phyloP scores from a whole-genome alignment of 2,113 vertebrate genomes.

The Sphyrna mokarran region DNA sequence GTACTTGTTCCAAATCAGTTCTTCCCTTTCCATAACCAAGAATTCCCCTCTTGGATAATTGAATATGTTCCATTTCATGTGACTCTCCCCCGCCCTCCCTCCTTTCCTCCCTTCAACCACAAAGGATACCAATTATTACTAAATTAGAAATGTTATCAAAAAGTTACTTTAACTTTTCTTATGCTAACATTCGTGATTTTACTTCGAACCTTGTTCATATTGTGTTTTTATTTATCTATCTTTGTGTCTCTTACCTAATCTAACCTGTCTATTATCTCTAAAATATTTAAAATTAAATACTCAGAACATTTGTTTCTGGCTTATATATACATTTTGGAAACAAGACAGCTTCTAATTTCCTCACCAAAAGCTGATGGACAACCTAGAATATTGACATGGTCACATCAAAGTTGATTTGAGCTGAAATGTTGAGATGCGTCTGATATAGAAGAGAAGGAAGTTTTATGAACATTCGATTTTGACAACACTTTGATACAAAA shows the following conservation, averaged over 20 bases:
- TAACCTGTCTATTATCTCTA: neutral
- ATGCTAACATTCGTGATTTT: neutral
- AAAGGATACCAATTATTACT: neutral
- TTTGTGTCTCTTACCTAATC: neutral
- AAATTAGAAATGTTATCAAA: neutral
- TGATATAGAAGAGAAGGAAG: neutral
- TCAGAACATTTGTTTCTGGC: neutral
- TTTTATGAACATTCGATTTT: neutral
- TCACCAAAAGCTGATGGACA: neutral
- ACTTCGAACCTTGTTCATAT: neutral
- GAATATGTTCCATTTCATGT: too few relatives aligned
- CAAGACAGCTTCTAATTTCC: neutral
- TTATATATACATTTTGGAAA: neutral
- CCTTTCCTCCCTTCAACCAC: neutral
- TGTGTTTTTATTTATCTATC: neutral
- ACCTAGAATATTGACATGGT: neutral
- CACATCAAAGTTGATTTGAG: neutral
- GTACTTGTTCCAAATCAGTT: neutral
- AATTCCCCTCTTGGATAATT: too few relatives aligned
- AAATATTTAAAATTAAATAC: conserved; percentile 1
- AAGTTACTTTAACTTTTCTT: neutral
- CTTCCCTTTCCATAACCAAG: too few relatives aligned
- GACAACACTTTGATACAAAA: neutral
- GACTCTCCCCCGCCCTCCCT: too few relatives aligned
- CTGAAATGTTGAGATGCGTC: neutral